Evolutionary conservation across 2,113 vertebrate species (phyloP).

Genomic region (Podilymbus podiceps): DNA sequence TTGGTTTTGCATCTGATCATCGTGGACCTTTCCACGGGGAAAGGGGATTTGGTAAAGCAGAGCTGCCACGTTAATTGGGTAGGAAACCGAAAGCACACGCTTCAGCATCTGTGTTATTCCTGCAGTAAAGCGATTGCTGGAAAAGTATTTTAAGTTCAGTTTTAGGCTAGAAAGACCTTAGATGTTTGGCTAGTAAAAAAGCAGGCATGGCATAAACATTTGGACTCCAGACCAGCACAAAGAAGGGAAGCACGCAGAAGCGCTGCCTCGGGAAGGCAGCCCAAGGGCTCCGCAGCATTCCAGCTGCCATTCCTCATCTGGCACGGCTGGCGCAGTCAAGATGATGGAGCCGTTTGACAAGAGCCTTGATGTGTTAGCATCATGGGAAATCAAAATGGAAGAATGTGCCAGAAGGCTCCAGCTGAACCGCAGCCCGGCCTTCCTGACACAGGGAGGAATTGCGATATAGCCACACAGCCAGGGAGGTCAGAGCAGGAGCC

Average conservation of each 20-base stretch:
- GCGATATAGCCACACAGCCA: rapidly evolving
- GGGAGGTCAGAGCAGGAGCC: neutral
- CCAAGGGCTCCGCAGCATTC: neutral
- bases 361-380: neutral
- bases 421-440: neutral
- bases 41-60: neutral
- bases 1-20: neutral
- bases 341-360: neutral
- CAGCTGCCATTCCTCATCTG: neutral
- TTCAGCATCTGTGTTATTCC: neutral
- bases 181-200: neutral
- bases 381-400: neutral
- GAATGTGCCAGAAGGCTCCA: neutral
- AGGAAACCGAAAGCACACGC: neutral
- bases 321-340: neutral
- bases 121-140: neutral
- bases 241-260: rapidly evolving
- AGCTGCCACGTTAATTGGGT: neutral
- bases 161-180: neutral
- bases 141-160: neutral
- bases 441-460: neutral
- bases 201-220: rapidly evolving
- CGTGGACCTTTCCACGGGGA: neutral
- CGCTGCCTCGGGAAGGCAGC: neutral
- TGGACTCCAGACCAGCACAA: neutral